phyloP scores from a whole-genome alignment of 2,113 vertebrate genomes.

The Psittacula cyanocephala region DNA sequence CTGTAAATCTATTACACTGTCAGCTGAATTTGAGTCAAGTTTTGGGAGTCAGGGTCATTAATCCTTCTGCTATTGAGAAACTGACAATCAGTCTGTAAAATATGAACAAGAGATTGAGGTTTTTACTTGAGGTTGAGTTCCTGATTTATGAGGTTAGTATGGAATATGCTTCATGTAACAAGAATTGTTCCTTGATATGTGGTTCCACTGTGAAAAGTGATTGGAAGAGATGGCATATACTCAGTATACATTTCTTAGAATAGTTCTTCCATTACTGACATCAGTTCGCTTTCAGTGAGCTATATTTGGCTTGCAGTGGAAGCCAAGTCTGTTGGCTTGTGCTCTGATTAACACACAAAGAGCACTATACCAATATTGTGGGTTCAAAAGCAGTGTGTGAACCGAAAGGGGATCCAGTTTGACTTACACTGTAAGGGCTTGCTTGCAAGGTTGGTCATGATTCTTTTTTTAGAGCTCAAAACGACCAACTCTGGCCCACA shows the following conservation, averaged over 20 bases:
- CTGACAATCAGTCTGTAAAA: neutral
- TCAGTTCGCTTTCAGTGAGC: neutral
- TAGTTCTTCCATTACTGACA: neutral
- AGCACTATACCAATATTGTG: neutral
- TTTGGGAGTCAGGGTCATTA: neutral
- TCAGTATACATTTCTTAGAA: neutral
- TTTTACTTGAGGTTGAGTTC: neutral
- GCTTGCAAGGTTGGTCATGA: neutral
- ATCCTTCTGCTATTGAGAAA: neutral
- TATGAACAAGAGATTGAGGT: neutral
- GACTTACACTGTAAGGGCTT: neutral
- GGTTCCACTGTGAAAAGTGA: neutral
- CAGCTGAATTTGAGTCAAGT: slow-evolving; percentile 9
- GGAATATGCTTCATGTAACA: neutral
- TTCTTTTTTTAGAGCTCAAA: neutral
- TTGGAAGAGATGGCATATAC: neutral
- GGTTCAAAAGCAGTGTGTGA: neutral
- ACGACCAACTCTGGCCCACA: neutral
- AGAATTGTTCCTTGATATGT: neutral
- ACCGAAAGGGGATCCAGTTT: neutral
- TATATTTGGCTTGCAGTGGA: neutral
- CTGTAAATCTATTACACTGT: slow-evolving; percentile 25
- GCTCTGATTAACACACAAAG: neutral
- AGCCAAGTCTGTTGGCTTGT: neutral
- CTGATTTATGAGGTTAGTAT: neutral